phyloP scores from a whole-genome alignment of 2,113 vertebrate genomes.

The Zosterops hypoxanthus region DNA sequence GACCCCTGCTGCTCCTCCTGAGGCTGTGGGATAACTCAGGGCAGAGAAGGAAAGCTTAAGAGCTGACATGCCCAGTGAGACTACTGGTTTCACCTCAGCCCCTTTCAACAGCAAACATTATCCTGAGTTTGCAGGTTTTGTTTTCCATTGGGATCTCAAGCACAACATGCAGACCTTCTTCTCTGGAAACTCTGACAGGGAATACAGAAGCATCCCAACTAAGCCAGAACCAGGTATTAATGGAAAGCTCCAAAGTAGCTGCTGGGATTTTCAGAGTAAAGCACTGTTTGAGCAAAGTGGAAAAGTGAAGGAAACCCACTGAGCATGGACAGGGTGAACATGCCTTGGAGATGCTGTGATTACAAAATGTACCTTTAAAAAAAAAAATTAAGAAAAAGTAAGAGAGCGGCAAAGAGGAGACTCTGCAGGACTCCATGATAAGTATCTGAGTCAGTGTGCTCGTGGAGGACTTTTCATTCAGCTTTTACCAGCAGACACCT shows the following conservation, averaged over 20 bases:
- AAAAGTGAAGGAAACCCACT: not conserved
- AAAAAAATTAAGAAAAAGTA: not conserved
- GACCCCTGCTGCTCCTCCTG: not conserved
- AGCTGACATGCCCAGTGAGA: fast-evolving
- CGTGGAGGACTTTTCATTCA: not conserved
- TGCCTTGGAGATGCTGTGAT: not conserved
- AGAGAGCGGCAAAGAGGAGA: not conserved
- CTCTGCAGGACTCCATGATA: not conserved
- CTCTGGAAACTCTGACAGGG: not conserved
- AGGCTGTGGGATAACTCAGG: not conserved
- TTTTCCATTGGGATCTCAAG: not conserved
- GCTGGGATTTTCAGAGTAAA: not conserved
- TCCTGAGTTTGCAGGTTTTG: not conserved
- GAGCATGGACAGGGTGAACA: not conserved
- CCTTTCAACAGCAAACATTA: not conserved
- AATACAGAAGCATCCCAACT: not conserved
- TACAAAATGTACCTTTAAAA: not conserved
- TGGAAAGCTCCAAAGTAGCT: not conserved
- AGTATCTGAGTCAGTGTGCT: not conserved
- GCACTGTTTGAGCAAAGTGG: not conserved
- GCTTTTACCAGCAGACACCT: not conserved
- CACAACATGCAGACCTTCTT: not conserved
- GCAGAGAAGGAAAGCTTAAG: not conserved
- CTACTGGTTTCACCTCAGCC: not conserved
- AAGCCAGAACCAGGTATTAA: not conserved